Conservation (phyloP, 2,113 vertebrate genomes). For the Corythaixoides concolor region DNA sequence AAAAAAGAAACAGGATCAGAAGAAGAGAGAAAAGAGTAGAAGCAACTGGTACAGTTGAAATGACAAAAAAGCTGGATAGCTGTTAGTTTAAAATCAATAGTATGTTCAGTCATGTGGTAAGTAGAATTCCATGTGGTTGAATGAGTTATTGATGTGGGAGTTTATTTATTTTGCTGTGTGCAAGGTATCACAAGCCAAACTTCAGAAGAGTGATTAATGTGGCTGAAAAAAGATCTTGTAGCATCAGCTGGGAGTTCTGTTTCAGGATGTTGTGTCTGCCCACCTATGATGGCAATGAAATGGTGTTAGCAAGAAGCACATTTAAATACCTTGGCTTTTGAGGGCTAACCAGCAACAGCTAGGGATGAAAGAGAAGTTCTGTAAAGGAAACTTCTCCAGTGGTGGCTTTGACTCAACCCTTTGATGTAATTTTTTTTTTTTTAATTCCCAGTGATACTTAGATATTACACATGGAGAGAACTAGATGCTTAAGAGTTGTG, state of each 20-base stretch:
- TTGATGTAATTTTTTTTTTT: not conserved
- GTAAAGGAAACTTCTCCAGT: not conserved
- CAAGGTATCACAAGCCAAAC: constrained; percentile 22
- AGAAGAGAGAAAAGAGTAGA: not conserved
- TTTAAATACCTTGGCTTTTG: not conserved
- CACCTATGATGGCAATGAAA: not conserved
- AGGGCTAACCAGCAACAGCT: not conserved
- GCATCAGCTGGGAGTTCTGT: not conserved
- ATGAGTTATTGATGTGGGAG: constrained; percentile 47
- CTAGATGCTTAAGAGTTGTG: not conserved
- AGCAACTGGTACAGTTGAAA: not conserved
- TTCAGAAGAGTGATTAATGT: constrained; percentile 41
- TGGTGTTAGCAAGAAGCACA: not conserved
- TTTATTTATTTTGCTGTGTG: constrained; percentile 62
- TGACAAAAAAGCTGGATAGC: not conserved
- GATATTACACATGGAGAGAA: not conserved
- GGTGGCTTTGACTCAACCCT: not conserved
- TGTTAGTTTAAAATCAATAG: constrained; percentile 54
- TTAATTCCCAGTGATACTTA: not conserved
- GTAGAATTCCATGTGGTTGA: constrained; percentile 47
- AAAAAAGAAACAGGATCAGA: not conserved
- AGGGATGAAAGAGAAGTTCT: not conserved
- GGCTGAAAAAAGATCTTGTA: constrained; percentile 7
- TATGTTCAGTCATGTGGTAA: constrained; percentile 33
- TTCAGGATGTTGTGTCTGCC: not conserved